Conservation (phyloP, 2,888 invertebrate genomes). For the Atrina japonica region DNA sequence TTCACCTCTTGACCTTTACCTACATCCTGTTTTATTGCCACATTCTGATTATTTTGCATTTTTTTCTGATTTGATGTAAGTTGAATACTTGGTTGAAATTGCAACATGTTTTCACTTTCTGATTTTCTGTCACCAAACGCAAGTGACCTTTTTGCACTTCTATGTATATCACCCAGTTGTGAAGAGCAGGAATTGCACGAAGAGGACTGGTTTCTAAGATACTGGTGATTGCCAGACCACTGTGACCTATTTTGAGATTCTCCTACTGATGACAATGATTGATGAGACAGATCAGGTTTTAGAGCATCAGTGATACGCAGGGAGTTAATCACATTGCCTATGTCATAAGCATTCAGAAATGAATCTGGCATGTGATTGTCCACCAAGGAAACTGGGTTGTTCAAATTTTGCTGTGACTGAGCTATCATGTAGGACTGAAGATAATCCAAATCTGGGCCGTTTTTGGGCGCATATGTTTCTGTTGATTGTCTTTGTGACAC, state of each 20-base stretch:
- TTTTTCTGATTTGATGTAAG: too few species aligned
- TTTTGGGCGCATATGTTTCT: not conserved
- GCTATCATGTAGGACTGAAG: constrained; percentile 29
- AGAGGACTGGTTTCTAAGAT: constrained; percentile 21
- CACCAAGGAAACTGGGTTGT: constrained; percentile 12
- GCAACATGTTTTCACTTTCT: too few species aligned
- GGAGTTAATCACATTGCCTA: constrained; percentile 3
- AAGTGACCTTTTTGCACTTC: too few species aligned
- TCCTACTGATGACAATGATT: constrained; percentile 7
- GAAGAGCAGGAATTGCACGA: constrained; percentile 9
- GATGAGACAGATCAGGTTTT: constrained; percentile 20
- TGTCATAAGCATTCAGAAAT: constrained; percentile 14
- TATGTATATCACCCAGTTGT: constrained; percentile 1
- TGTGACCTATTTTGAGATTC: constrained; percentile 25
- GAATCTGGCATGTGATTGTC: constrained; percentile 9
- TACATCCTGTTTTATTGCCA: too few species aligned
- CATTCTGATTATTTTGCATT: too few species aligned
- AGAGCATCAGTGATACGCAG: constrained; percentile 1
- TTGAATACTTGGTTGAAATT: too few species aligned
- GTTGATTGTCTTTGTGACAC: not conserved
- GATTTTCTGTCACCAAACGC: too few species aligned
- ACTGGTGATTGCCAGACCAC: constrained; percentile 17
- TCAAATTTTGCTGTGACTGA: constrained; percentile 24
- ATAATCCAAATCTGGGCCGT: constrained; percentile 15
- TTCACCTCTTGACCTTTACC: too few species aligned